Base-by-base conservation (phyloP, 2,797 vertebrate species). In the Platyrinchus mystaceus region DNA sequence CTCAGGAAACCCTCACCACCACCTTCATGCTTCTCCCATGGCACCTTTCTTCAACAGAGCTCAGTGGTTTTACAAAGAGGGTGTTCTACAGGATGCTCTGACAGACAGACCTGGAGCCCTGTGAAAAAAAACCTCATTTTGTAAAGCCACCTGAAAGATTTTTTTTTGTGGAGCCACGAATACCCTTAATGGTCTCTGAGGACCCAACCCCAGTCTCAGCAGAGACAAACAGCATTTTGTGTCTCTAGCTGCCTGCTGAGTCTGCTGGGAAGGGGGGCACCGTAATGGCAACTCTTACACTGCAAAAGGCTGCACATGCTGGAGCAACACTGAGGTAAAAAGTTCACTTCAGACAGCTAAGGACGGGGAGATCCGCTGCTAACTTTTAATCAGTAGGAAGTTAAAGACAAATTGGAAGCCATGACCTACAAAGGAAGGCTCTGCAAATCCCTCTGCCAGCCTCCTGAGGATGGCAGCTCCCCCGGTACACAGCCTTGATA, bases 341-440 rank as follows among this genome's bases (percentile, higher is more conserved):
- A 84, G 88, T 80, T 80, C 60, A 80, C 58, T 84, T 83, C 44
- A 32, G 84, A 87, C 52, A 84, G 60, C 68, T 90, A 88, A 82
- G 27, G 27, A 49, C 56, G 52, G 47, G 32, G 30, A 86, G 86
- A 95, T 85, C 85, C 1, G 3, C 56, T 30, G 34, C 83, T 89
- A 94, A 95, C 81, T 96, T 95, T 79, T 92, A 90, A 94, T 94
- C 91, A 92, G 86, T 37, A 86, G 80, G 70, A 94, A 94, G 85
- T 93, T 86, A 93, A 93, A 96, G 92, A 94, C 92, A 96, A 96
- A 96, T 78, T 66, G 75, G 89, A 92, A 79, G 92, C 79, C 88
- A 23, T 89, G 89, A 93, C 89, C 89, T 94, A 92, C 67, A 89
- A 78, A 89, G 68, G 84, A 90, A 94, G 82, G 83, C 89, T 94